phyloP scores from a whole-genome alignment of 1,140 invertebrate genomes.

The Lepidurus couesii region DNA sequence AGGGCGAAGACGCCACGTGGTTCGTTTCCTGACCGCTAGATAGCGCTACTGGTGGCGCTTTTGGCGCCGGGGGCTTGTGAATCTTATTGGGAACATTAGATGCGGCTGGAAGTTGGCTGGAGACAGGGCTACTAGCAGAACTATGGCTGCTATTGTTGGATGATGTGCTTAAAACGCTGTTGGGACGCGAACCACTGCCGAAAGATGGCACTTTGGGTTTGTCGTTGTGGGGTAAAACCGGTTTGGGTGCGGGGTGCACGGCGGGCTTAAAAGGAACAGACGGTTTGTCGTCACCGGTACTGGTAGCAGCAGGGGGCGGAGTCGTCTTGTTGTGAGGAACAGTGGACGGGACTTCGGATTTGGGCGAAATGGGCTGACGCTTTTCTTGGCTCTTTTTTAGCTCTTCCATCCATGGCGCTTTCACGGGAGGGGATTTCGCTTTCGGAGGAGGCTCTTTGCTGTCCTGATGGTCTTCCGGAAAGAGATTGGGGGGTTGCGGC shows the following conservation, averaged over 20 bases:
- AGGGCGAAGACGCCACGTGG: neutral
- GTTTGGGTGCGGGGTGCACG: slow-evolving; percentile 31
- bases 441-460: slow-evolving; percentile 29
- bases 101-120: neutral
- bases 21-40: neutral
- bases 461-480: neutral
- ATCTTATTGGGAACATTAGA: neutral
- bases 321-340: neutral
- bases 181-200: neutral
- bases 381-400: slow-evolving; percentile 37
- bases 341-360: slow-evolving; percentile 3
- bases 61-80: neutral
- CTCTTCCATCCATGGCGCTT: slow-evolving; percentile 37
- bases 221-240: neutral
- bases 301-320: neutral
- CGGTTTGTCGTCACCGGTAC: neutral
- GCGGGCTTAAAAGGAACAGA: slow-evolving; percentile 18
- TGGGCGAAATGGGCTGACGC: slow-evolving; percentile 27
- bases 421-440: slow-evolving; percentile 26
- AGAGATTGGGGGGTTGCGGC: slow-evolving; percentile 4
- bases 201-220: neutral
- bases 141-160: neutral
- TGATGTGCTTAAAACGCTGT: neutral
- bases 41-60: neutral
- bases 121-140: neutral